Evolutionary conservation across 2,888 invertebrate species (phyloP).

Genomic region (Melanotus villosus): DNA sequence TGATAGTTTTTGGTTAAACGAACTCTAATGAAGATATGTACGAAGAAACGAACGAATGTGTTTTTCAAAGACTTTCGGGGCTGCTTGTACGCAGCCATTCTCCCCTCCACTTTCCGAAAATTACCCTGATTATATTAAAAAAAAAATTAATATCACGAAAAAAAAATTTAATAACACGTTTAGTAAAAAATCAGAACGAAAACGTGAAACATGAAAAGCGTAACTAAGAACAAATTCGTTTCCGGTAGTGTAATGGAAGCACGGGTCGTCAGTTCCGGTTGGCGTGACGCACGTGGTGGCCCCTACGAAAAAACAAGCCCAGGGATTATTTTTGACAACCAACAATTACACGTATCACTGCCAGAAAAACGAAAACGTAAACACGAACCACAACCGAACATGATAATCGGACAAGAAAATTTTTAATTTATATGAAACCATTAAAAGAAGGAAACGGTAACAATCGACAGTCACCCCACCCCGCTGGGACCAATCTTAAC

Average conservation of each 20-base stretch:
- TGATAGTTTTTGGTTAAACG: too few relatives aligned
- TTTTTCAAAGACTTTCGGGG: too few relatives aligned
- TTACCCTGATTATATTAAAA: too few relatives aligned
- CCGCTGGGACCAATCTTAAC: constrained; percentile 37
- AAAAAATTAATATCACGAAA: too few relatives aligned
- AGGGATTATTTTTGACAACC: constrained; percentile 25
- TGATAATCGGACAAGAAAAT: too few relatives aligned
- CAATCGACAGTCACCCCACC: constrained; percentile 13
- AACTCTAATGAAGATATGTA: too few relatives aligned
- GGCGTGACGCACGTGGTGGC: constrained; percentile 44
- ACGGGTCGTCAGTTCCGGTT: constrained; percentile 43
- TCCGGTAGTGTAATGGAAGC: constrained; percentile 41
- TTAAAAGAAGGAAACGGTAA: constrained; percentile 32
- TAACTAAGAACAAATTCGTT: constrained; percentile 75
- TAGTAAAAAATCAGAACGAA: background rate
- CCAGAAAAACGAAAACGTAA: background rate
- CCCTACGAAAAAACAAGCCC: constrained; percentile 6
- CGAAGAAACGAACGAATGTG: too few relatives aligned
- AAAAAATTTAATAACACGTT: too few relatives aligned
- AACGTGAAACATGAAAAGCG: background rate
- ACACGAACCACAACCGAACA: background rate
- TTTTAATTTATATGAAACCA: constrained; percentile 32
- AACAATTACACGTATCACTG: constrained; percentile 21
- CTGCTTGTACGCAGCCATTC: too few relatives aligned
- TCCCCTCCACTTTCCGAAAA: too few relatives aligned